Base-by-base conservation (phyloP, 23 tunicate species). In the Oikopleura vanhoeffeni region DNA sequence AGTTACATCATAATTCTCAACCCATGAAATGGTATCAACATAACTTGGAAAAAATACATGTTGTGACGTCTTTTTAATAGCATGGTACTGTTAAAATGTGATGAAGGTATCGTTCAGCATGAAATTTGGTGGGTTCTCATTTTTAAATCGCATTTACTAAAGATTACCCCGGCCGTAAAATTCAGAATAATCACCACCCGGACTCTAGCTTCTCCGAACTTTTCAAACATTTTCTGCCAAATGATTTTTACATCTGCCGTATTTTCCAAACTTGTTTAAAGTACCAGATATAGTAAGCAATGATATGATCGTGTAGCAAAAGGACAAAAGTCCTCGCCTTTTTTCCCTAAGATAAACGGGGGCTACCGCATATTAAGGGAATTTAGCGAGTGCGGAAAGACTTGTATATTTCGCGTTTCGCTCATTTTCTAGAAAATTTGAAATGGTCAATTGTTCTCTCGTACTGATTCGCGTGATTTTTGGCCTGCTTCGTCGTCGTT, bases 281-380 rank as follows among this genome's bases (percentile, higher is more conserved):
- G 85, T 33, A 93, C 85, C 76, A 93, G 76, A 76, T 93, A 93
- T 41, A 93, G 91, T 35, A 93, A 88, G 40, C 86, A 84, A 67
- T 93, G 98, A 87, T 77, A 90, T 85, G 40, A 93, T 76, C 91
- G 88, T 90, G 87, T 93, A 93, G 76, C 89, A 89, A 86, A 93
- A 93, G 89, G 90, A 89, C 27, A 90, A 83, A 18, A 89, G 89
- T 40, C 98, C 83, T 24, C 87, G 94, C 83, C 88, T 34, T 42
- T 49, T 49, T 8, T 49, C 18, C 18, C 60, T 18, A 49, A 49
- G n/a, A n/a, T n/a, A 18, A 49, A 49, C 18, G 18, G 18, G 18
- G 18, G 8, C 18, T 18, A 8, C 60, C 60, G 18, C 18, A 18
- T 49, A 8, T 8, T 4, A 18, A 8, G 60, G 18, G 18, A 85